These are phyloP conservation scores for Hedychridium roseum DNA, from an alignment of 2,888 invertebrate species.

Conservation along the genomic window DNA sequence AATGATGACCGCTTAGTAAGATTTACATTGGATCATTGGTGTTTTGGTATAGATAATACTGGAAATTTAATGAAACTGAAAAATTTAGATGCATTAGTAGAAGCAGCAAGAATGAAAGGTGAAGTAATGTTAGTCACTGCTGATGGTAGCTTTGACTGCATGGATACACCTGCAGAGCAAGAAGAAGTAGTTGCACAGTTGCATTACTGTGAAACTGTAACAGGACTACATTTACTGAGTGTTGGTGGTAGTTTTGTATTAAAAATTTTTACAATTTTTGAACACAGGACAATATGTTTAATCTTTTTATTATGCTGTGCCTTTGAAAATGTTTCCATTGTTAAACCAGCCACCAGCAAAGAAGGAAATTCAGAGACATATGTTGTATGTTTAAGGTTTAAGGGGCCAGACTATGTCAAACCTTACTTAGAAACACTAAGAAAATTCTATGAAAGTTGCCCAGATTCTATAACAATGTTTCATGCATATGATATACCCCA, in stretches of 20 bases:
- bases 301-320: constrained; percentile 80
- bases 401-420: constrained; percentile 63
- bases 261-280: constrained; percentile 92
- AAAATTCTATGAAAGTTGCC: constrained; percentile 63
- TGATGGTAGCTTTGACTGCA: constrained; percentile 93
- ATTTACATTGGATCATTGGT: constrained; percentile 81
- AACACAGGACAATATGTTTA: constrained; percentile 80
- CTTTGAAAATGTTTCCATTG: constrained; percentile 78
- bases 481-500: constrained; percentile 68
- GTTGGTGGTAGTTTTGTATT: constrained; percentile 80
- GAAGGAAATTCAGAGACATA: constrained; percentile 96
- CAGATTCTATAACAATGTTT: constrained; percentile 69
- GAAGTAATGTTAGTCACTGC: constrained; percentile 81
- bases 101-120: constrained; percentile 64
- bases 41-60: constrained; percentile 84
- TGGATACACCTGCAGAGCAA: constrained; percentile 85
- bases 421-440: constrained; percentile 65
- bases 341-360: constrained; percentile 92
- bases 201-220: constrained; percentile 83
- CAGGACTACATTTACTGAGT: constrained; percentile 76
- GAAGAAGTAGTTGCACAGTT: constrained; percentile 81
- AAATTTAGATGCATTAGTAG: constrained; percentile 74
- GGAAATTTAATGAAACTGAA: constrained; percentile 80
- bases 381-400: constrained; percentile 75
- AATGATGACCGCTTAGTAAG: constrained; percentile 87